Conservation (phyloP, 1,140 invertebrate genomes). For the Drosophila trapezifrons region DNA sequence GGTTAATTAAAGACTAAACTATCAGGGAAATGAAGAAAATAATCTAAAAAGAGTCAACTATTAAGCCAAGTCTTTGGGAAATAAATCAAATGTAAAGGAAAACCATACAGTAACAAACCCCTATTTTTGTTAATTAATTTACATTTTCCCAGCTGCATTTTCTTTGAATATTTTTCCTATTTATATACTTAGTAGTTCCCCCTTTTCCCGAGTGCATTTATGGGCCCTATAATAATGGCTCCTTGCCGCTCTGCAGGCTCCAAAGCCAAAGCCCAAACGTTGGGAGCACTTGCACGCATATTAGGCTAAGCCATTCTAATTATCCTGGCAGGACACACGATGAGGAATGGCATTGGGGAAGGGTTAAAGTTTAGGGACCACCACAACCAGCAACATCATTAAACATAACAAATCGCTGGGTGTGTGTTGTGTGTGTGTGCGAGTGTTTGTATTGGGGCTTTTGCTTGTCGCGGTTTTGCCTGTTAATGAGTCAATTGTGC, state of each 20-base stretch:
- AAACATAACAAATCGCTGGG: constrained; percentile 58
- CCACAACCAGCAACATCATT: constrained; percentile 60
- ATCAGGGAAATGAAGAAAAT: not conserved
- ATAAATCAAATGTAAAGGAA: not conserved
- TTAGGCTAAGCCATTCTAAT: constrained; percentile 56
- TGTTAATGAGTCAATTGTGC: constrained; percentile 81
- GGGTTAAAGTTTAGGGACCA: constrained; percentile 30
- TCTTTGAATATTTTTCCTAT: not conserved
- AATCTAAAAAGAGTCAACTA: too few species aligned
- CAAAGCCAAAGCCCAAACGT: constrained; percentile 18
- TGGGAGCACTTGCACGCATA: constrained; percentile 35
- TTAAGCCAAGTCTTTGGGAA: not conserved
- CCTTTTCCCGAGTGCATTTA: constrained; percentile 26
- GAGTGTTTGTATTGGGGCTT: constrained; percentile 33
- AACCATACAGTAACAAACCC: not conserved
- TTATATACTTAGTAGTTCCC: not conserved
- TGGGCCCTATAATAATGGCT: constrained; percentile 31
- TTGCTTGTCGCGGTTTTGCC: constrained; percentile 76
- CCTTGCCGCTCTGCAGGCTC: not conserved
- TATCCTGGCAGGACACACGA: constrained; percentile 28
- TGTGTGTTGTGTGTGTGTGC: constrained; percentile 5
- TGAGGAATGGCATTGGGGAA: not conserved
- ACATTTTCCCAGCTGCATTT: not conserved
- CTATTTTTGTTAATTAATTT: too few species aligned
- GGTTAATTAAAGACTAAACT: too few species aligned